These are phyloP conservation scores for Amphiura filiformis DNA, from an alignment of 35 echinoderm and acorn worm genomes.

Conservation along the genomic window DNA sequence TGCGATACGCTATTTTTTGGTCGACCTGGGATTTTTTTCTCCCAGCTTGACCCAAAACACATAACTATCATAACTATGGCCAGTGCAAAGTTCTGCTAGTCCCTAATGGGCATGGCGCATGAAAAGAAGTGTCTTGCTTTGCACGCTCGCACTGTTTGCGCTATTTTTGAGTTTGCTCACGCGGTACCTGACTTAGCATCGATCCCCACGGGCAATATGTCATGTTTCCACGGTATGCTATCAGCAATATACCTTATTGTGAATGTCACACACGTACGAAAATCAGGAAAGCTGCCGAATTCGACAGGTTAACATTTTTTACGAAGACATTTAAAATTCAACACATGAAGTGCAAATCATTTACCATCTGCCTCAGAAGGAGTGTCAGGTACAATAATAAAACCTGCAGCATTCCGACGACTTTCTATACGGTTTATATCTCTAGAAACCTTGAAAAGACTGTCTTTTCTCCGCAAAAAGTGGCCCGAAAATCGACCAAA, in stretches of 20 bases:
- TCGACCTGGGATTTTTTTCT: too few species aligned
- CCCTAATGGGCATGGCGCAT: not conserved
- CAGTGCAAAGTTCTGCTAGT: too few species aligned
- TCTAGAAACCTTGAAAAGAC: not conserved
- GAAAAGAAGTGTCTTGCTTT: not conserved
- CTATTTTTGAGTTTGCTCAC: too few species aligned
- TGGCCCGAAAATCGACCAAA: not conserved
- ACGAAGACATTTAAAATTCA: not conserved
- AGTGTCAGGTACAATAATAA: not conserved
- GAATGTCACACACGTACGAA: not conserved
- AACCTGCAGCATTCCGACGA: not conserved
- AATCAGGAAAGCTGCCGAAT: not conserved
- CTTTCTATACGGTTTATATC: not conserved
- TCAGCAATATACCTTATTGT: not conserved
- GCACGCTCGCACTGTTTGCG: too few species aligned
- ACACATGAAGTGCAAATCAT: not conserved
- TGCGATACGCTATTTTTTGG: too few species aligned
- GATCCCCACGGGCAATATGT: too few species aligned
- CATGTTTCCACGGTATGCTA: not conserved
- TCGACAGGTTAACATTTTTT: not conserved
- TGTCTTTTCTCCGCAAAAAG: not conserved
- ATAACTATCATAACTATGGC: too few species aligned
- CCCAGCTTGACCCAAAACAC: too few species aligned
- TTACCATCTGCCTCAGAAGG: not conserved
- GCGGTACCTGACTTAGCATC: too few species aligned